Base-by-base conservation (phyloP, 2,797 vertebrate species). In the Cirrhinus mrigala region DNA sequence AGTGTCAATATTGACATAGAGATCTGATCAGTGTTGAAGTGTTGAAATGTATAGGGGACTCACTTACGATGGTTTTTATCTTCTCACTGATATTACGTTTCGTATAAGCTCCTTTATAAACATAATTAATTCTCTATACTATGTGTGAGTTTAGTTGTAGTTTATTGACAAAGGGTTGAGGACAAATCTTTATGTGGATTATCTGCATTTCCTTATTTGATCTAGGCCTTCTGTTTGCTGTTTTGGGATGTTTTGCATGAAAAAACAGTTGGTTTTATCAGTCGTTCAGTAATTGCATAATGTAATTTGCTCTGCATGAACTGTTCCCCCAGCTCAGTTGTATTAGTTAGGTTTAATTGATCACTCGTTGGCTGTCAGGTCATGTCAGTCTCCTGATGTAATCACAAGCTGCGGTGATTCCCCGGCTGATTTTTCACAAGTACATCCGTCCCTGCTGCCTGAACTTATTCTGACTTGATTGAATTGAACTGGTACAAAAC, bases 281-380 rank as follows among this genome's bases (percentile, higher is more conserved):
- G 44, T 80, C 44, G 66, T 22, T 50, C 11, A 8, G 78, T 68
- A 70, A 78, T 46, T 33, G 74, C 75, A n/a, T 78, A 20, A 78
- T 69, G 22, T 69, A 1, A 44, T 66, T 80, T 70, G 50, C 81
- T 70, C 60, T 77, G 79, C 75, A 71, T 89, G 79, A 83, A 52
- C 74, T 81, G 27, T 80, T 79, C 29, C 71, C 20, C 7, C 29
- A 70, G 20, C 69, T 79, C 37, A 85, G 22, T 86, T 88, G 77
- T 85, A 77, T 90, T 87, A 73, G 50, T 27, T n/a, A 18, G 18
- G 18, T 56, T 66, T 87, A 86, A 87, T 76, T 52, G 68, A 60
- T 75, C 46, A 58, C 58, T 84, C 2, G 16, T 83, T 81, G 50
- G 18, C 20, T 37, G 48, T 37, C 29, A 44, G 75, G 52, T 79